Evolutionary conservation across 1,140 invertebrate genomes (phyloP).

Genomic region (Archivesica marissinica): DNA sequence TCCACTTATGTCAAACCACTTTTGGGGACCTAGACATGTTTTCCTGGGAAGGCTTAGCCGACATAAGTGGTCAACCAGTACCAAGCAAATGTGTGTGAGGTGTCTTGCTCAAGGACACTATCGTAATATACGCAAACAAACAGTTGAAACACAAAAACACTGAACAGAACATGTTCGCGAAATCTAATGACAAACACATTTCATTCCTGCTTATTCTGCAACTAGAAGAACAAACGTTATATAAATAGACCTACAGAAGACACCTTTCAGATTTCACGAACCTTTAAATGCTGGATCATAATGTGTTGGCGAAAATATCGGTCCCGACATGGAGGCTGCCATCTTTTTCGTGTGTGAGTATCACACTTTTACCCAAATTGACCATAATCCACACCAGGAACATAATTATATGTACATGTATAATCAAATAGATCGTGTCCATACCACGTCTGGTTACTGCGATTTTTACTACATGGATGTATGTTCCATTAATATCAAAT

Average conservation of each 20-base stretch:
- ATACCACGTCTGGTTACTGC: too few species aligned
- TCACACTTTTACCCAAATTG: too few species aligned
- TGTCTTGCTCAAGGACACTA: neutral
- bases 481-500: too few species aligned
- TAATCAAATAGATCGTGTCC: too few species aligned
- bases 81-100: neutral
- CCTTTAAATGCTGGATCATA: slow-evolving; percentile 63
- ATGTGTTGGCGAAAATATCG: slow-evolving; percentile 41
- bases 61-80: too few species aligned
- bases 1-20: too few species aligned
- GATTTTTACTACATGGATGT: too few species aligned
- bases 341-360: too few species aligned
- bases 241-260: neutral
- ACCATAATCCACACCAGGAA: too few species aligned
- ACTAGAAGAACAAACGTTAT: neutral
- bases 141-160: neutral
- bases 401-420: too few species aligned
- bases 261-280: neutral
- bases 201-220: neutral
- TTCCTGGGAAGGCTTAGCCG: too few species aligned
- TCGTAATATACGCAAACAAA: neutral
- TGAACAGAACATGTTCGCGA: neutral
- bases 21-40: too few species aligned
- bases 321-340: slow-evolving; percentile 26
- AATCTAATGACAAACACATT: neutral